Percentiles rank a stretch among this genome's conserved stretches.
phyloP scores from a whole-genome alignment of 2,888 invertebrate species.

The Alviniconcha strummeri region DNA sequence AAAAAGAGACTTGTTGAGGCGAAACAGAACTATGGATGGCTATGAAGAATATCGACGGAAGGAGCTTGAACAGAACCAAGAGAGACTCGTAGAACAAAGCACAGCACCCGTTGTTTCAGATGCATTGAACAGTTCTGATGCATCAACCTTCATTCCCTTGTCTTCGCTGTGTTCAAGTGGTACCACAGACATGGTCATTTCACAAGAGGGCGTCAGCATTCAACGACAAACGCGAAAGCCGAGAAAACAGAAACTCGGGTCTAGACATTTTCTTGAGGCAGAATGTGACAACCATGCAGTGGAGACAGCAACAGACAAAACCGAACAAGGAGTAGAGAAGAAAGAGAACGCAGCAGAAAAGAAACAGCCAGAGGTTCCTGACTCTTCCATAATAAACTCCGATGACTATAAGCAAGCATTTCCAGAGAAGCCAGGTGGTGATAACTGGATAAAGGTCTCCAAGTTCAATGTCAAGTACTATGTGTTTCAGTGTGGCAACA shows the following conservation, averaged over 20 bases:
- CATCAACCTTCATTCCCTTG: not conserved
- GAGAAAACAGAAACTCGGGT: no score
- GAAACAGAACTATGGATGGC: constrained; percentile 18
- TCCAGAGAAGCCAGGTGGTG: not conserved
- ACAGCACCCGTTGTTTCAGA: not conserved
- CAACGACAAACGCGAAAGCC: not conserved
- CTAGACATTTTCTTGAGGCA: no score
- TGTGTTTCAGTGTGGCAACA: constrained; percentile 10
- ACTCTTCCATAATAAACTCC: no score
- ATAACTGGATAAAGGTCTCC: not conserved
- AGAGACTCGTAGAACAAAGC: not conserved
- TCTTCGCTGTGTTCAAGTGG: not conserved
- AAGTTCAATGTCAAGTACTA: constrained; percentile 22
- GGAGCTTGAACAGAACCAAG: not conserved
- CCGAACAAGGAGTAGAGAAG: not conserved
- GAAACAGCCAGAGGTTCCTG: not conserved
- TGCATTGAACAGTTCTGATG: no score
- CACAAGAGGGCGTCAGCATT: not conserved
- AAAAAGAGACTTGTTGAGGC: not conserved
- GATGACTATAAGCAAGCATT: no score
- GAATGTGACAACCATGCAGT: no score
- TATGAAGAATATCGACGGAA: not conserved
- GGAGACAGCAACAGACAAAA: no score
- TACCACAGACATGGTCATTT: not conserved
- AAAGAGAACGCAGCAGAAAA: not conserved